phyloP scores from a whole-genome alignment of 2,113 vertebrate genomes.

The Halichoeres trimaculatus region DNA sequence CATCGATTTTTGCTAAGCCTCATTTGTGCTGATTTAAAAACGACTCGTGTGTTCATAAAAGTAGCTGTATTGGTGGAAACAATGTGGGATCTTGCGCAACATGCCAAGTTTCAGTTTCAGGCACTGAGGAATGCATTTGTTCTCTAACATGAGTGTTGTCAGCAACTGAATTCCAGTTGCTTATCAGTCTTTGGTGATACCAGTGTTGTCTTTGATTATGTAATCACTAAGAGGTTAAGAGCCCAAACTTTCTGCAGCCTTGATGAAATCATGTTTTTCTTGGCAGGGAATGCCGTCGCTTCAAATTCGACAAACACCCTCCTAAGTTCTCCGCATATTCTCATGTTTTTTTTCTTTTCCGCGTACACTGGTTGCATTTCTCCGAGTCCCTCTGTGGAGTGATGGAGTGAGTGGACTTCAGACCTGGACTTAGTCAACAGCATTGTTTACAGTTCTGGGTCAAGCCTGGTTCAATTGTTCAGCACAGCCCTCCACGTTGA shows the following conservation, averaged over 20 bases:
- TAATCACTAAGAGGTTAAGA: constrained; percentile 44
- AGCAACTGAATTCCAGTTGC: constrained; percentile 45
- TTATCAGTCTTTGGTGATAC: constrained; percentile 54
- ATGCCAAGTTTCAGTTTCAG: constrained; percentile 17
- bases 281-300: neutral
- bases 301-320: neutral
- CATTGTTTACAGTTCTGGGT: constrained; percentile 69
- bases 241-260: neutral
- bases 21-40: neutral
- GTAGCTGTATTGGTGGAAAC: neutral
- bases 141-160: constrained; percentile 51
- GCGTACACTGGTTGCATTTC: constrained; percentile 35
- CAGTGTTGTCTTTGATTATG: constrained; percentile 49
- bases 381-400: constrained; percentile 10
- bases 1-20: neutral
- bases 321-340: neutral
- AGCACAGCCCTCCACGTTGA: constrained; percentile 19
- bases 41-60: neutral
- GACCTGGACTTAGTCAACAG: constrained; percentile 63
- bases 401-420: constrained; percentile 61
- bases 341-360: neutral
- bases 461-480: constrained; percentile 63
- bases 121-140: constrained; percentile 49
- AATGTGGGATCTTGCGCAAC: constrained; percentile 33
- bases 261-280: constrained; percentile 26